Evolutionary conservation across 2,797 vertebrate species (phyloP).

Genomic region (Xenentodon cancila): DNA sequence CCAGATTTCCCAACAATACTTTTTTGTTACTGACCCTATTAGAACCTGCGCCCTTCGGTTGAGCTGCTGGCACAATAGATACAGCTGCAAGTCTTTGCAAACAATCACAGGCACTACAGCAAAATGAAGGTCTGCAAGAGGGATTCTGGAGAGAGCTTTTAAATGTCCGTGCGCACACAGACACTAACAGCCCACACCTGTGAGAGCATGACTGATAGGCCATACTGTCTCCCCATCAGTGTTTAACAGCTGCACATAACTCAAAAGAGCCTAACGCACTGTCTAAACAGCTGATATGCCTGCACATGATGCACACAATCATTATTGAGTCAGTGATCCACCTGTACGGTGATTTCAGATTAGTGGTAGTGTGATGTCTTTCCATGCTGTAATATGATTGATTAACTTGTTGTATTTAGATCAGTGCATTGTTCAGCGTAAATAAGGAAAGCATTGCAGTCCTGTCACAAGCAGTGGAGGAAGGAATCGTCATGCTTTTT

Average conservation of each 20-base stretch:
- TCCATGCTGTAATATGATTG: constrained; percentile 36
- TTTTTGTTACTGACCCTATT: no score
- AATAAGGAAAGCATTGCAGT: background rate
- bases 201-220: constrained; percentile 47
- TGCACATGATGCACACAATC: constrained; percentile 31
- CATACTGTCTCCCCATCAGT: constrained; percentile 35
- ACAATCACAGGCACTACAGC: no score
- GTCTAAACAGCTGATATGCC: constrained; percentile 37
- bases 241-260: constrained; percentile 60
- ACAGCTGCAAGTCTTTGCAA: constrained; percentile 16
- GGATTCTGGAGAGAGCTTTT: constrained; percentile 55
- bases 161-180: constrained; percentile 30
- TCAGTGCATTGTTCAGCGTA: constrained; percentile 39
- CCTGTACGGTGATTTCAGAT: constrained; percentile 37
- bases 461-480: no score
- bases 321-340: constrained; percentile 49
- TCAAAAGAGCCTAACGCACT: constrained; percentile 35
- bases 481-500: background rate
- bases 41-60: no score
- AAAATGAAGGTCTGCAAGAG: no score
- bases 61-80: no score
- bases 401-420: constrained; percentile 49
- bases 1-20: no score
- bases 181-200: constrained; percentile 43
- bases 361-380: constrained; percentile 35